Percentiles rank a stretch among this genome's conserved stretches.
Evolutionary conservation across 1,140 invertebrate species (phyloP).

Genomic region (Hyposmocoma kahamanoa): DNA sequence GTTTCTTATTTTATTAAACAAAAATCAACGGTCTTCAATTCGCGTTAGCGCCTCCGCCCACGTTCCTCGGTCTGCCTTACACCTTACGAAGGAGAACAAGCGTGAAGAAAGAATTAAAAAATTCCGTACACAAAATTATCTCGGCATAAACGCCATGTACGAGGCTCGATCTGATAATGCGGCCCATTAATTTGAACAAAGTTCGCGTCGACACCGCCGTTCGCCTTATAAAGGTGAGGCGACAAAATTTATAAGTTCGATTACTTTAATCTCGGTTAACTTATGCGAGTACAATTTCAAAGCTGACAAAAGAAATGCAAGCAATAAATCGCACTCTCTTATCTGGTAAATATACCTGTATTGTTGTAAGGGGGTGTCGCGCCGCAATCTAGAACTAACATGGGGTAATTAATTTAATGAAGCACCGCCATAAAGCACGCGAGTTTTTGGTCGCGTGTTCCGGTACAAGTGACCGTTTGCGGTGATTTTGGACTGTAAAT

Average conservation of each 20-base stretch:
- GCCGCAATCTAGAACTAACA: constrained; percentile 57
- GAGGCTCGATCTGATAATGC: constrained; percentile 67
- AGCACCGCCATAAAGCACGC: constrained; percentile 41
- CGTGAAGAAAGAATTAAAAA: constrained; percentile 51
- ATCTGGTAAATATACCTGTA: constrained; percentile 66
- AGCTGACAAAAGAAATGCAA: constrained; percentile 73
- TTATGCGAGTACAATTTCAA: constrained; percentile 73
- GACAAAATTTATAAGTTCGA: constrained; percentile 74
- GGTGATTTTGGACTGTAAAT: constrained; percentile 26
- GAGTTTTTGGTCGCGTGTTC: constrained; percentile 46
- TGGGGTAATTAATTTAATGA: constrained; percentile 70
- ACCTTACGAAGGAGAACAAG: constrained; percentile 19
- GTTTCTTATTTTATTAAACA: not conserved
- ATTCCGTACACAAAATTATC: constrained; percentile 64
- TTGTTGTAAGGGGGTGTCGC: constrained; percentile 59
- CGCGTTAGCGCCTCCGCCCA: constrained; percentile 35
- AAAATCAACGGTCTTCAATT: not conserved
- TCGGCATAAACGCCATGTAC: constrained; percentile 70
- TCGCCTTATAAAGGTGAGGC: constrained; percentile 68
- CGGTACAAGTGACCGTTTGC: constrained; percentile 18
- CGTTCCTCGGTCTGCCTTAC: constrained; percentile 17
- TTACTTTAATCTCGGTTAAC: constrained; percentile 73
- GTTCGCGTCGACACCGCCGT: constrained; percentile 67
- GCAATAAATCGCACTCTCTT: constrained; percentile 65
- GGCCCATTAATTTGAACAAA: constrained; percentile 70